Evolutionary conservation across 2,888 invertebrate genomes (phyloP).

Genomic region (Panzeria rudis): DNA sequence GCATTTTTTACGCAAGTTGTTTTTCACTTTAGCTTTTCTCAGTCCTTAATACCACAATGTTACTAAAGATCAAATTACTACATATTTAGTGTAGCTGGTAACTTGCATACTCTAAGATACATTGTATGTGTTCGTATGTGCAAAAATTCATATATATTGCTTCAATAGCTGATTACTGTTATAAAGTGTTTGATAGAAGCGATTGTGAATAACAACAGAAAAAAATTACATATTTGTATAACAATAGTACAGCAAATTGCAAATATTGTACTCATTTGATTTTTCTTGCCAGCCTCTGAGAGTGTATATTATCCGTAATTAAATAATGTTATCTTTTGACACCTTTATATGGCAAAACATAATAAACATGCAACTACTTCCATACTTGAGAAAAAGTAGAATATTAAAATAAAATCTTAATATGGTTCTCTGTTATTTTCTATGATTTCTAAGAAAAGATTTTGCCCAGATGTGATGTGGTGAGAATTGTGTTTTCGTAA

Average conservation of each 20-base stretch:
- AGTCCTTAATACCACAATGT: conserved; percentile 10
- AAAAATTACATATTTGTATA: conserved; percentile 14
- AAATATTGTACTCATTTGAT: conserved; percentile 8
- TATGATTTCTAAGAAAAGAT: conserved; percentile 55
- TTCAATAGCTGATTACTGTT: conserved; percentile 59
- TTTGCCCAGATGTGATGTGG: conserved; percentile 21
- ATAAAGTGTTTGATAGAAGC: conserved; percentile 54
- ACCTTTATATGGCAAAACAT: conserved; percentile 56
- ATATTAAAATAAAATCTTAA: conserved; percentile 48
- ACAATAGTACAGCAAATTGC: conserved; percentile 48
- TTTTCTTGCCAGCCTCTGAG: background rate
- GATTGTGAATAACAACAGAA: conserved; percentile 12
- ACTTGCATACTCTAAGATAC: conserved; percentile 4
- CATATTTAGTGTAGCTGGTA: conserved; percentile 21
- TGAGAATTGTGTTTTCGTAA: conserved; percentile 31
- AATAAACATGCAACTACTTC: conserved; percentile 48
- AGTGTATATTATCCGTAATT: conserved; percentile 64
- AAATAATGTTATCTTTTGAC: conserved; percentile 70
- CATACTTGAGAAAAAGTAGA: conserved; percentile 37
- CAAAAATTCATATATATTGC: background rate
- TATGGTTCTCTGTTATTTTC: conserved; percentile 42
- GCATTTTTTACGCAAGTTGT: too few relatives aligned
- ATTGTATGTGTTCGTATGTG: background rate
- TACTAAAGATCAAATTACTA: conserved; percentile 9
- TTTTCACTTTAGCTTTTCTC: background rate